These are phyloP conservation scores for Virgularia gustaviana DNA, from an alignment of 92 coral and sea anemone genomes.

Conservation along the genomic window DNA sequence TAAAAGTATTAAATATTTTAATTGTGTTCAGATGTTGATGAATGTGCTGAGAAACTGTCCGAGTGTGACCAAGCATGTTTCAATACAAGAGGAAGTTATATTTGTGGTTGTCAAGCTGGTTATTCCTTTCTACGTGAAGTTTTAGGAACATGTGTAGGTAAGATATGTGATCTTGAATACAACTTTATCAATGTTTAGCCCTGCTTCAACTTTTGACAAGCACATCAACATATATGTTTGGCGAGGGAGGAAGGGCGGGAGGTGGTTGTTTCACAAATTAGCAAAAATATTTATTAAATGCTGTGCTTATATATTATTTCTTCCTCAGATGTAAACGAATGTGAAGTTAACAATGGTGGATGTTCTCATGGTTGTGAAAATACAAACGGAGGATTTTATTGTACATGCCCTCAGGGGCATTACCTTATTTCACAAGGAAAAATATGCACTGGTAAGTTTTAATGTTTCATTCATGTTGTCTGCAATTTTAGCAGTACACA, in stretches of 20 bases:
- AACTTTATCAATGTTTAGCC: not conserved
- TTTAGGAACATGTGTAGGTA: conserved; percentile 34
- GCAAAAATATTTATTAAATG: not conserved
- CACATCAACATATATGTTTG: too few relatives aligned
- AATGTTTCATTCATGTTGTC: not conserved
- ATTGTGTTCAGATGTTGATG: conserved; percentile 59
- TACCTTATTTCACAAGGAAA: conserved; percentile 63
- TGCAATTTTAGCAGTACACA: not conserved
- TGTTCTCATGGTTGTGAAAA: conserved; percentile 74
- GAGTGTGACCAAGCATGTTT: conserved; percentile 73
- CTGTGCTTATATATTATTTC: not conserved
- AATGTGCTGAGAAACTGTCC: conserved; percentile 54
- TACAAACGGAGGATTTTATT: conserved; percentile 70
- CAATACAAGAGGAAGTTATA: conserved; percentile 64
- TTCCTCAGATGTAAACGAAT: conserved; percentile 64
- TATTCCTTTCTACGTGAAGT: conserved; percentile 40
- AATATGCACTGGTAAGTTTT: conserved; percentile 62
- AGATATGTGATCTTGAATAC: not conserved
- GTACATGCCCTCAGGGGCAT: conserved; percentile 69
- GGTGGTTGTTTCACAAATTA: not conserved
- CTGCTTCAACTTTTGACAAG: too few relatives aligned
- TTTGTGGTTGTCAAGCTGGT: conserved; percentile 67
- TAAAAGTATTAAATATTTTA: conserved; percentile 34
- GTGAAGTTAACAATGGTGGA: conserved; percentile 54
- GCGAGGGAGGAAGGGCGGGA: not conserved